Conservation (phyloP, 2,888 invertebrate species). For the Crepidodera aurea region DNA sequence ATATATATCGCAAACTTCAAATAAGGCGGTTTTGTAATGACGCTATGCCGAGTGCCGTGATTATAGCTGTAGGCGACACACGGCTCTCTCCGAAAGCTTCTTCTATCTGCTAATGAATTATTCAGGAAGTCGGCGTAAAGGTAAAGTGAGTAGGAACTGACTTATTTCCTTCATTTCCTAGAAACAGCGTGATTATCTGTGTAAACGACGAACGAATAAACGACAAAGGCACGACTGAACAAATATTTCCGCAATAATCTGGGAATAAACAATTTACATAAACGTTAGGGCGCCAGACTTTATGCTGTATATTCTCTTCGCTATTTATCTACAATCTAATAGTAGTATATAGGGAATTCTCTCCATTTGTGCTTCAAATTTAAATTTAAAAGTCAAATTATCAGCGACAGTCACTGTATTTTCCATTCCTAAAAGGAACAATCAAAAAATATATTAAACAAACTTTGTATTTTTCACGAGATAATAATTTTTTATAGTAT, state of each 20-base stretch:
- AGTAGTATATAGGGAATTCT: too few relatives aligned
- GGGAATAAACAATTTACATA: background rate
- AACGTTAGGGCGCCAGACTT: too few relatives aligned
- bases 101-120: conserved; percentile 7
- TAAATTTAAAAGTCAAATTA: too few relatives aligned
- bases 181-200: background rate
- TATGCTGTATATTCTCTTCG: too few relatives aligned
- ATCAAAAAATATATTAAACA: too few relatives aligned
- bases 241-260: background rate
- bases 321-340: too few relatives aligned
- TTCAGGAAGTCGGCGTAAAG: background rate
- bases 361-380: too few relatives aligned
- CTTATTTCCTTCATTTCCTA: conserved; percentile 5
- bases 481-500: too few relatives aligned
- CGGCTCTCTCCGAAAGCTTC: background rate
- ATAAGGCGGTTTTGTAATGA: conserved; percentile 2
- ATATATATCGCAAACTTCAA: background rate
- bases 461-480: too few relatives aligned
- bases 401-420: too few relatives aligned
- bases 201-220: background rate
- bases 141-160: background rate
- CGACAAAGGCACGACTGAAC: background rate
- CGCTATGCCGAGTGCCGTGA: background rate
- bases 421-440: too few relatives aligned
- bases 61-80: conserved; percentile 2